phyloP scores from a whole-genome alignment of 2,888 invertebrate genomes.

The Exocentrus adspersus region DNA sequence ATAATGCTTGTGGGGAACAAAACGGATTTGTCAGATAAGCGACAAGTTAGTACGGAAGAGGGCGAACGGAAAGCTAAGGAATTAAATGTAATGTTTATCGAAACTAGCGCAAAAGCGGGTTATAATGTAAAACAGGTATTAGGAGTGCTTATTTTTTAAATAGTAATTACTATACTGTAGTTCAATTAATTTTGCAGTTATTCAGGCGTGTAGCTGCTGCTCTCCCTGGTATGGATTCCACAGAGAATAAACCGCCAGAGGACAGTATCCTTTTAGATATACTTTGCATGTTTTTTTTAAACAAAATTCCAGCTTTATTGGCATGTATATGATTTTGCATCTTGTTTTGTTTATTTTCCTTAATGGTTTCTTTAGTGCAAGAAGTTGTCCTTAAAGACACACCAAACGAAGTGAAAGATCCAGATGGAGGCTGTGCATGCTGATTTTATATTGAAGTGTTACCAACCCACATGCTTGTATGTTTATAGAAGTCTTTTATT shows the following conservation, averaged over 20 bases:
- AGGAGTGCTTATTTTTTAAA: too few species aligned
- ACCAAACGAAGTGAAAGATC: slow-evolving; percentile 92
- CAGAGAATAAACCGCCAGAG: slow-evolving; percentile 94
- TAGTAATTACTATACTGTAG: too few species aligned
- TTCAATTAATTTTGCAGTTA: slow-evolving; percentile 82
- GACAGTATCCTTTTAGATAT: slow-evolving; percentile 87
- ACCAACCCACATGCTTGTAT: slow-evolving; percentile 38
- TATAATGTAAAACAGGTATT: slow-evolving; percentile 98
- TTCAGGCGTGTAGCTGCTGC: slow-evolving; percentile 98
- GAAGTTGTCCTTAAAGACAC: slow-evolving; percentile 98
- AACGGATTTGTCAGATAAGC: slow-evolving; percentile 98
- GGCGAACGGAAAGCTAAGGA: slow-evolving; percentile 99
- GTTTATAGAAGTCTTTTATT: slow-evolving; percentile 24
- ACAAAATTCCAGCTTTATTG: slow-evolving; percentile 30
- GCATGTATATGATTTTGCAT: slow-evolving; percentile 34
- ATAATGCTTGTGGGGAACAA: slow-evolving; percentile 99
- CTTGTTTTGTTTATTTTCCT: slow-evolving; percentile 67
- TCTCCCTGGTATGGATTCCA: slow-evolving; percentile 98
- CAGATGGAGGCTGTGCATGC: slow-evolving; percentile 94
- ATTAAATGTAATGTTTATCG: slow-evolving; percentile 99
- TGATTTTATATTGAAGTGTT: slow-evolving; percentile 58
- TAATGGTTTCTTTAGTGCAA: slow-evolving; percentile 84
- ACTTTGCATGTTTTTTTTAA: slow-evolving; percentile 37
- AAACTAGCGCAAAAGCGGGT: slow-evolving; percentile 99
- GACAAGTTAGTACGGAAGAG: slow-evolving; percentile 98